Evolutionary conservation across 2,888 invertebrate species (phyloP).

Genomic region (Leptarthrus brevirostris): DNA sequence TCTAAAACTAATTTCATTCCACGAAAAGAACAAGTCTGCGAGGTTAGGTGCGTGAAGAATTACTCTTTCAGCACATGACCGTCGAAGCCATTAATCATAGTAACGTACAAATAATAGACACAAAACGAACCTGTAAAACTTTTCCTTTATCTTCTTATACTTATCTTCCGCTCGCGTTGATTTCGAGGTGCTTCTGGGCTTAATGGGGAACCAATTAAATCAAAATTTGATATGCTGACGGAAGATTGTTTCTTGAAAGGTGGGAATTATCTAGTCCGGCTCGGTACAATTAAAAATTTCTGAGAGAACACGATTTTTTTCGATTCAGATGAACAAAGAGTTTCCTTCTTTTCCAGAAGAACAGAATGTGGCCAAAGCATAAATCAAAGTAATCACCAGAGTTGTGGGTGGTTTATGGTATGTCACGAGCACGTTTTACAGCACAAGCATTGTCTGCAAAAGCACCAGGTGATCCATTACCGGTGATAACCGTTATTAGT

Average conservation of each 20-base stretch:
- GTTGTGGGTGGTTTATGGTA: conserved; percentile 43
- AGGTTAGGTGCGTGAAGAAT: conserved; percentile 48
- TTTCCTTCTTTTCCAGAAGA: not conserved
- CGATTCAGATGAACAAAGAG: conserved; percentile 10
- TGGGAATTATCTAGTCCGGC: not conserved
- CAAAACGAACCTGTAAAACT: conserved; percentile 1
- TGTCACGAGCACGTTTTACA: conserved; percentile 36
- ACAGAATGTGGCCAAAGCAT: not conserved
- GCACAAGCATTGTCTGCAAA: conserved; percentile 8
- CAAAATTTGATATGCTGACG: conserved; percentile 37
- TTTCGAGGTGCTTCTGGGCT: conserved; percentile 43
- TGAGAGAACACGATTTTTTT: not conserved
- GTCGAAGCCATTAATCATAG: conserved; percentile 43
- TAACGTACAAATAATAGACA: conserved; percentile 37
- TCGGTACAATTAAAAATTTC: conserved; percentile 15
- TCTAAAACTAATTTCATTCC: not conserved
- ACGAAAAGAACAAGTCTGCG: not conserved
- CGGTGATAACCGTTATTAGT: conserved; percentile 35
- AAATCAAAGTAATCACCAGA: not conserved
- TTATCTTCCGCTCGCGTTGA: conserved; percentile 6
- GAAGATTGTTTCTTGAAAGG: conserved; percentile 5
- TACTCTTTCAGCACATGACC: conserved; percentile 47
- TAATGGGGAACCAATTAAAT: conserved; percentile 42
- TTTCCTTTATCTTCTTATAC: not conserved
- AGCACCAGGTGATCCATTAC: conserved; percentile 43